Evolutionary conservation across 2,888 invertebrate species (phyloP), one percentile per base, ranked within the genome.

Genomic region (Oxycera nigricornis): DNA sequence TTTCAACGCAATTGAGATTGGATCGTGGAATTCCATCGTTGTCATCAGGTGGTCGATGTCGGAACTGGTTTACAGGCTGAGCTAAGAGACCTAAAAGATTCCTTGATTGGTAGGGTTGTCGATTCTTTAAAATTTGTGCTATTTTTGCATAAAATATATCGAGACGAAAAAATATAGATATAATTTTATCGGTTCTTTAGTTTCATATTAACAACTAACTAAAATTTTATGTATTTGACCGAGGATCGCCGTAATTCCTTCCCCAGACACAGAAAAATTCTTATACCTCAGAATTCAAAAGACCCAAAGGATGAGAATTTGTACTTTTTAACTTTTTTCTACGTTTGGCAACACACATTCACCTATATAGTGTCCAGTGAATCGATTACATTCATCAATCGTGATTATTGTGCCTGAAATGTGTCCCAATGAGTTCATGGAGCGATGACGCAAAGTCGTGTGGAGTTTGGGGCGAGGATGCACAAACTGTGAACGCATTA

Each of bases 21-120:
- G 14, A 17, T 17, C 1, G 17, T 24, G 41, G 26, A 41, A 74
- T 72, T 72, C 62, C 46, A 41, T 57, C 74, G 61, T 70, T 57
- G 26, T 46, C 41, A 70, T 74, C 74, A 74, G 74, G 74, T 74
- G 74, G 74, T 72, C 70, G 72, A 31, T 70, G 57, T 70, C 67
- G 65, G 46, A 74, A 74, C 74, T 31, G 72, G 74, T 74, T 74
- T 24, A 39, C 73, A 67, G 24, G 72, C 50, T 74, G 59, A 61
- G 39, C 68, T n/a, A n/a, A n/a, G n/a, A n/a, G n/a, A n/a, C n/a
- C n/a, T n/a, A n/a, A n/a, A n/a, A n/a, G n/a, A n/a, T n/a, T n/a
- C n/a, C n/a, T n/a, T n/a, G n/a, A n/a, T n/a, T n/a, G n/a, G n/a
- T n/a, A n/a, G n/a, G n/a, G n/a, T n/a, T n/a, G n/a, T n/a, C n/a